Evolutionary conservation across 2,888 invertebrate genomes (phyloP), one percentile per base, ranked within the genome.

Genomic region (Pachliopta kotzebuea): DNA sequence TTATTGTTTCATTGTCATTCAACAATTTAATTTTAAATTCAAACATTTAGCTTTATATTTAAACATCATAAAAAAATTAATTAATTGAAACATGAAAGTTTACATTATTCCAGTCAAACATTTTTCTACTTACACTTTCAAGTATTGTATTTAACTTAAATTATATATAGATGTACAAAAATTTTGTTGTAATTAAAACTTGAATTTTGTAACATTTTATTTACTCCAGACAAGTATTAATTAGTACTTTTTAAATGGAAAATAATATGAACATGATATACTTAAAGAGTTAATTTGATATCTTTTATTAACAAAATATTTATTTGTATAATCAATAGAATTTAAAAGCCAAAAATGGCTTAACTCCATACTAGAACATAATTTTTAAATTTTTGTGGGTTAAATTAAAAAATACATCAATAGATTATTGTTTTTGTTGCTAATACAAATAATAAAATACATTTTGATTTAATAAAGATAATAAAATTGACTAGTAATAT

Each of bases 401-500:
- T n/a, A n/a, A n/a, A 45, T 45, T 45, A 45, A 45, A n/a, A 45
- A 45, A 45, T 45, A 45, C 11, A 37, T n/a, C 45, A 18, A 18
- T 18, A n/a, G 45, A 61, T 60, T 55, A 37, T 20, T 49, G 54
- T 55, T 56, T 53, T 66, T 42, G 37, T 62, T 53, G 42, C 60
- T 26, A 20, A 29, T 54, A 54, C n/a, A 54, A 37, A 62, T 42
- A 62, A 58, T 49, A 58, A 17, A 56, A 58, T 59, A 17, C 31
- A 59, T 37, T 37, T 37, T 3, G 14, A 29, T 62, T 21, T 37
- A 56, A 59, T 56, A 57, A 55, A 62, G 55, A 64, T 53, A 58
- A 65, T 58, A 45, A 66, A 65, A 62, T 62, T 66, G 65, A 66
- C 65, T 66, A 66, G 65, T 62, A 62, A 62, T 59, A 62, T 66